These are phyloP conservation scores for Perccottus glenii DNA, from an alignment of 2,113 vertebrate genomes.

Conservation along the genomic window DNA sequence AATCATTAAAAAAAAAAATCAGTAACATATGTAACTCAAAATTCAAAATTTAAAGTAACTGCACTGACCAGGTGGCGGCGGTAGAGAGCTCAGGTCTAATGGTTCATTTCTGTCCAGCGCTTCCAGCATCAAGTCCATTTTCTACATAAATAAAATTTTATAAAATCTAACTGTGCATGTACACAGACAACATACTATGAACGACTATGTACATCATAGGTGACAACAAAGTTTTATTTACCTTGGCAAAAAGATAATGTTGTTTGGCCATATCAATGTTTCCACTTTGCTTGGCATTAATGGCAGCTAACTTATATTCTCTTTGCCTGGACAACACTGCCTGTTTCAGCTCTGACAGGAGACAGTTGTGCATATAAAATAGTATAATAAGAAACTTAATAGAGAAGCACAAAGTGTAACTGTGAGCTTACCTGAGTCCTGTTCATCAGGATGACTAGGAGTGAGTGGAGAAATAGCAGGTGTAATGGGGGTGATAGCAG, in stretches of 20 bases:
- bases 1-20: too few species aligned
- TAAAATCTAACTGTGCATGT: background rate
- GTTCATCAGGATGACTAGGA: constrained; percentile 66
- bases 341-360: constrained; percentile 67
- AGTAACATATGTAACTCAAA: background rate
- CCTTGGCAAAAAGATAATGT: constrained; percentile 85
- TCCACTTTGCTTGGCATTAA: constrained; percentile 84
- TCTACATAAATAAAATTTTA: constrained; percentile 68
- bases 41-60: background rate
- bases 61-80: constrained; percentile 84
- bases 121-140: constrained; percentile 81
- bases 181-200: background rate
- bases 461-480: constrained; percentile 80
- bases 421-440: constrained; percentile 73
- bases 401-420: background rate
- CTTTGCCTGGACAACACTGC: constrained; percentile 81
- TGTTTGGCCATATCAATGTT: constrained; percentile 78
- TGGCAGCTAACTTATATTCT: constrained; percentile 87
- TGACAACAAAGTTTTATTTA: constrained; percentile 41
- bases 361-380: background rate
- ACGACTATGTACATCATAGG: too few species aligned
- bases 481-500: constrained; percentile 73
- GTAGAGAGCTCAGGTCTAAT: constrained; percentile 79
- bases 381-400: background rate
- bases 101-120: constrained; percentile 77